Evolutionary conservation across 2,888 invertebrate species (phyloP).

Genomic region (Phengaris alcon): DNA sequence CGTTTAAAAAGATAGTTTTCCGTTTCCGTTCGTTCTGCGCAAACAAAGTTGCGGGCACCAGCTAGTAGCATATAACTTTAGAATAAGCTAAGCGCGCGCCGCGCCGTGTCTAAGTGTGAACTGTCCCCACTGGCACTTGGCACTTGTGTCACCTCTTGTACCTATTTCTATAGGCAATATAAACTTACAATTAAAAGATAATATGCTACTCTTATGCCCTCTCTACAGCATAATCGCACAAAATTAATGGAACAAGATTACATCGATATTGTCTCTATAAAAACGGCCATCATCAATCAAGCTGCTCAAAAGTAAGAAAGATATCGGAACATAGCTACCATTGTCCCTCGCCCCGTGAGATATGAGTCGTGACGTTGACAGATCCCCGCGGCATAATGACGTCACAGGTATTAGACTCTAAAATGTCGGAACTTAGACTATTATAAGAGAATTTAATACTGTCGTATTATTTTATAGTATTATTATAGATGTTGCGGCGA

Average conservation of each 20-base stretch:
- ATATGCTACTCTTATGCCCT: not conserved
- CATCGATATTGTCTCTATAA: conserved; percentile 9
- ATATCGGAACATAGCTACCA: conserved; percentile 76
- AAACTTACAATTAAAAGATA: too few species aligned
- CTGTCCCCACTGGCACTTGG: too few species aligned
- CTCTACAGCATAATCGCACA: not conserved
- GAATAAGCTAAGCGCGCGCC: too few species aligned
- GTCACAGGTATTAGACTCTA: conserved; percentile 29
- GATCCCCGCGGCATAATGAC: conserved; percentile 39
- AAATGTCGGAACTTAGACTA: not conserved
- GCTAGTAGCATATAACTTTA: too few species aligned
- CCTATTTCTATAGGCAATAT: too few species aligned
- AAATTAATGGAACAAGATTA: conserved; percentile 6
- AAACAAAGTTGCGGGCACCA: too few species aligned
- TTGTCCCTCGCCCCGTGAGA: conserved; percentile 70
- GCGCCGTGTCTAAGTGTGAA: too few species aligned
- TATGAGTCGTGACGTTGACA: conserved; percentile 74
- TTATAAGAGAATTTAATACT: not conserved
- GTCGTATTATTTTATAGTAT: too few species aligned
- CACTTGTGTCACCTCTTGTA: too few species aligned
- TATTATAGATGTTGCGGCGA: too few species aligned
- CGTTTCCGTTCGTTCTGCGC: too few species aligned
- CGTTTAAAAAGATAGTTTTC: too few species aligned
- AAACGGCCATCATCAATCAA: conserved; percentile 60
- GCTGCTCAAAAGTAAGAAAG: conserved; percentile 63